A percentile compares a stretch with the other conserved stretches of the same genome.
phyloP scores from a whole-genome alignment of 2,113 vertebrate genomes.

The Colinus virginianus region DNA sequence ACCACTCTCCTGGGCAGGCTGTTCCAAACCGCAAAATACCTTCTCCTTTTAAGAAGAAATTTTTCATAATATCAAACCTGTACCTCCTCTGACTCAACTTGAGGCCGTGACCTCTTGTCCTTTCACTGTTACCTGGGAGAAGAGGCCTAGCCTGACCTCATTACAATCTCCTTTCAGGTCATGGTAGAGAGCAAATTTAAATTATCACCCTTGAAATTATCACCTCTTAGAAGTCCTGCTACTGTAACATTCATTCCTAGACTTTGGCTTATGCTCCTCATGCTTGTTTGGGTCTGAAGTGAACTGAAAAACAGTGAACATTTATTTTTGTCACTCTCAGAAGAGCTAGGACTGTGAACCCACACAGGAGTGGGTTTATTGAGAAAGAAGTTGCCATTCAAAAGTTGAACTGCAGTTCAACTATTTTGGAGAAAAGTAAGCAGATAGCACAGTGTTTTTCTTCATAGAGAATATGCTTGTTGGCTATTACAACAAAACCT shows the following conservation, averaged over 20 bases:
- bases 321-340: conserved; percentile 57
- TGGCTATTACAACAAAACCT: neutral
- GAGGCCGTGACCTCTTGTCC: no score
- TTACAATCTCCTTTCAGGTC: no score
- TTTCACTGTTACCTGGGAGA: no score
- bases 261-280: neutral
- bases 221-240: neutral
- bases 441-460: conserved; percentile 24
- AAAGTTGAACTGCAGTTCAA: conserved; percentile 61
- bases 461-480: neutral
- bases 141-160: no score
- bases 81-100: no score
- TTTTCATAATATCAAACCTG: no score
- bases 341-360: conserved; percentile 47
- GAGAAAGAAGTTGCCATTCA: conserved; percentile 71
- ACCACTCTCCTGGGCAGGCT: no score
- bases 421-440: conserved; percentile 46
- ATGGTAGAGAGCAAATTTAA: no score
- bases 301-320: neutral
- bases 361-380: conserved; percentile 69
- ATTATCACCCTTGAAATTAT: neutral
- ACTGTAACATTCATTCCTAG: neutral
- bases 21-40: no score
- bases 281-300: neutral
- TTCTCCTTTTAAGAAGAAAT: no score